A percentile compares a stretch with the other conserved stretches of the same genome.
These are phyloP conservation scores for Menidia beryllina DNA, from an alignment of 2,113 vertebrate species.

Conservation along the genomic window DNA sequence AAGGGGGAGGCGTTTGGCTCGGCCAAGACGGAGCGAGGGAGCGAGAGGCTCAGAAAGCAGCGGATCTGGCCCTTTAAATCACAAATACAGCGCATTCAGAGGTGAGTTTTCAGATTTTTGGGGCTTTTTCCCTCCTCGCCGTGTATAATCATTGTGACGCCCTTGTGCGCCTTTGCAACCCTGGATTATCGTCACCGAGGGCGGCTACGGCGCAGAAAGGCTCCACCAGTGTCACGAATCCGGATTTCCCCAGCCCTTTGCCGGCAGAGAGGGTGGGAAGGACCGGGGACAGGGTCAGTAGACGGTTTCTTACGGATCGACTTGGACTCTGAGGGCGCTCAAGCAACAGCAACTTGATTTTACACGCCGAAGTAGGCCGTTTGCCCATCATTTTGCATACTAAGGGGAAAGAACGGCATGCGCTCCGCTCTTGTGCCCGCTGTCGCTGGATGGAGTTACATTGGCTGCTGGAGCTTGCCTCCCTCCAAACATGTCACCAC, in stretches of 20 bases:
- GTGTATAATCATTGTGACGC: constrained; percentile 43
- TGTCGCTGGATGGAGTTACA: constrained; percentile 49
- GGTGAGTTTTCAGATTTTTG: constrained; percentile 79
- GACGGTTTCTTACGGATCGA: constrained; percentile 62
- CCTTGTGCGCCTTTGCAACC: constrained; percentile 45
- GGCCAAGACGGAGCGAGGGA: constrained; percentile 73
- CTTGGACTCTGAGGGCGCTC: constrained; percentile 49
- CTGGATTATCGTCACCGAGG: constrained; percentile 48
- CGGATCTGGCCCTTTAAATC: constrained; percentile 84
- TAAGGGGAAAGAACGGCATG: constrained; percentile 64
- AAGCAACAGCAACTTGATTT: constrained; percentile 47
- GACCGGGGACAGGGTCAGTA: constrained; percentile 69
- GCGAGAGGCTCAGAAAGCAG: constrained; percentile 67
- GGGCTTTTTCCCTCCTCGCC: constrained; percentile 36
- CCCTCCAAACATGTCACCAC: constrained; percentile 70
- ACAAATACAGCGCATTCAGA: constrained; percentile 74
- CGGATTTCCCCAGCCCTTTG: constrained; percentile 73
- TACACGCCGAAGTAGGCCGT: constrained; percentile 53
- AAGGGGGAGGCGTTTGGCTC: constrained; percentile 82
- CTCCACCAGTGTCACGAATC: constrained; percentile 80
- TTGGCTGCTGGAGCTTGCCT: constrained; percentile 51
- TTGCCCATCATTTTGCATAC: constrained; percentile 63
- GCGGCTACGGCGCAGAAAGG: constrained; percentile 59
- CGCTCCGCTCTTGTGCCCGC: constrained; percentile 46
- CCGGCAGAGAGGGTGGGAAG: constrained; percentile 75